Base-by-base conservation (phyloP, 2,888 invertebrate species). In the Hydropsyche betteni region DNA sequence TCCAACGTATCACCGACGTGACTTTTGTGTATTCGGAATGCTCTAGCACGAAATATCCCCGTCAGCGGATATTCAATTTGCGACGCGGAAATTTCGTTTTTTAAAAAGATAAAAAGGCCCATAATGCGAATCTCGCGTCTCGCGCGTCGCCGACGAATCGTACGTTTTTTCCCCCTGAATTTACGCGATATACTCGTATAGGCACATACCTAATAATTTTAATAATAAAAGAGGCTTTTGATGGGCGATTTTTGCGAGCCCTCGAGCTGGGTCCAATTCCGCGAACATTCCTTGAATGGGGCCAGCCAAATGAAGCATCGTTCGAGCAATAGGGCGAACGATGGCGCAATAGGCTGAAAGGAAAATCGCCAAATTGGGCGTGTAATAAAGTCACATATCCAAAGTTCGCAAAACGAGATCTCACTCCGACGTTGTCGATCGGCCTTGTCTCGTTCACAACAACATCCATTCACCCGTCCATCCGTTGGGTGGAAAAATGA, bases 291-390 rank as follows among this genome's bases (percentile, higher is more conserved):
- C 64, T 34, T 64, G 64, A 64, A 64, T 64, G 64, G 34, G 44
- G 64, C 64, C 64, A 64, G 36, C 64, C 53, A 70, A 70, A 70
- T 70, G 70, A 70, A 53, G 70, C 70, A 70, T 70, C 51, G 12
- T 51, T 34, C 33, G 51, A 34, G 16, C 70, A 70, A 53, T 51
- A 36, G 51, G 70, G 52, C 44, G 76, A 69, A 72, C 34, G 53
- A 36, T 12, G 50, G 69, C 38, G 68, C 55, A 77, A 77, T 74
- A 74, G 69, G 71, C 72, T 36, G 71, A 75, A 74, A 68, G 16
- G n/a, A 24, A 55, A 69, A 77, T 74, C 72, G 76, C 52, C 51
- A 74, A 77, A 77, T 77, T 53, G 76, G 38, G 55, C 76, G 61
- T 58, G 74, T 74, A 71, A 77, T 77, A 52, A 75, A 68, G 71